Evolutionary conservation across 2,113 vertebrate genomes (phyloP), one percentile per base, ranked within the genome.

Genomic region (Heloderma charlesbogerti): DNA sequence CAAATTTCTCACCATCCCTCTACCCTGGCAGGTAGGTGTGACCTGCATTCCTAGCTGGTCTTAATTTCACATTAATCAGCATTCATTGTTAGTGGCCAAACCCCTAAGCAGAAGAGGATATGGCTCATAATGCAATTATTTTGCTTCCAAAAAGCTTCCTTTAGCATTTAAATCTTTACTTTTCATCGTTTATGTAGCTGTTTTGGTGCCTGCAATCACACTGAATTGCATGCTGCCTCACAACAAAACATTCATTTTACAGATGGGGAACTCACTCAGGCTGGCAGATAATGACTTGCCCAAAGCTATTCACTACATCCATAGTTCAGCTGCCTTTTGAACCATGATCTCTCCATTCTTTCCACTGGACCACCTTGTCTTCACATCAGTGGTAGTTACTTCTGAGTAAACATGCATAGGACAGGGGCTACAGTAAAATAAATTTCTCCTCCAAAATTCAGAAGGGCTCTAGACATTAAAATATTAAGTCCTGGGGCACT

Each of bases 241-340:
- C 10, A 87, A 88, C 74, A 66, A 66, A 66, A 45, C 57, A 60
- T n/a, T 87, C 74, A 88, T 88, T 88, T 66, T 82, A 89, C 34
- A n/a, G 43, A 80, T 80, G 67, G n/a, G n/a, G 77, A 89, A n/a
- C n/a, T n/a, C n/a, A 72, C 29, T 83, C 25, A 78, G 86, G 74
- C n/a, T 71, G 66, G 22, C 72, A 78, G 48, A 83, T 82, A 89
- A 89, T 54, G 15, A 71, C 27, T 57, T 74, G 29, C 57, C 18
- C 29, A 43, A 88, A 34, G 25, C 75, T 6, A 15, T 18, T 78
- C 4, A 34, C 29, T 54, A 34, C 71, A 12, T 51, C 72, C 67
- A 40, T 57, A 57, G n/a, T 15, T 57, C 27, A 60, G n/a, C 48
- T 57, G 69, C 7, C 72, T 34, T 40, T 71, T 83, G 63, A 40